Conservation (phyloP, 2,113 vertebrate species). For the Sturnira hondurensis region DNA sequence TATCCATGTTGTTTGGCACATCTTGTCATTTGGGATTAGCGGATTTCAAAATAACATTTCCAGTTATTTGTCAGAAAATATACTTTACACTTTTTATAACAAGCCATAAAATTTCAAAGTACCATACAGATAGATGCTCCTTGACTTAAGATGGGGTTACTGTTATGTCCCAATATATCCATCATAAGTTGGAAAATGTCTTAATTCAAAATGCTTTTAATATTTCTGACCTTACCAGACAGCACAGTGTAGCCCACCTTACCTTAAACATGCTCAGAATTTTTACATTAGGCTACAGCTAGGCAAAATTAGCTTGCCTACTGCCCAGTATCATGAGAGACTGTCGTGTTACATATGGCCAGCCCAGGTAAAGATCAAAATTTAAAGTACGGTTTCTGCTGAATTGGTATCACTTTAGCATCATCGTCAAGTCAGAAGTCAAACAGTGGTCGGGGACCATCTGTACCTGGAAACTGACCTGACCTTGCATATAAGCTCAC, state of each 20-base stretch:
- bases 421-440: too few species aligned
- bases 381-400: background rate
- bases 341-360: too few species aligned
- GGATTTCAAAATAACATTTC: conserved; percentile 35
- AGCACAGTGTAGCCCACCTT: background rate
- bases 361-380: background rate
- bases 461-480: background rate
- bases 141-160: background rate
- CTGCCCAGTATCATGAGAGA: background rate
- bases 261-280: background rate
- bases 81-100: background rate
- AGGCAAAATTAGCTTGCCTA: background rate
- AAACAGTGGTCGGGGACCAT: background rate
- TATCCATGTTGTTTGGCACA: background rate
- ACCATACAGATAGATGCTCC: background rate
- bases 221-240: background rate
- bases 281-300: background rate
- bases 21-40: background rate
- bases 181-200: background rate
- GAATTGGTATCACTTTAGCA: too few species aligned
- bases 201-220: background rate
- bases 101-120: background rate
- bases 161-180: too few species aligned
- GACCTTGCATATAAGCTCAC: background rate
- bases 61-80: background rate